Conservation (phyloP, 2,888 invertebrate genomes). For the Chrysina gloriosa region DNA sequence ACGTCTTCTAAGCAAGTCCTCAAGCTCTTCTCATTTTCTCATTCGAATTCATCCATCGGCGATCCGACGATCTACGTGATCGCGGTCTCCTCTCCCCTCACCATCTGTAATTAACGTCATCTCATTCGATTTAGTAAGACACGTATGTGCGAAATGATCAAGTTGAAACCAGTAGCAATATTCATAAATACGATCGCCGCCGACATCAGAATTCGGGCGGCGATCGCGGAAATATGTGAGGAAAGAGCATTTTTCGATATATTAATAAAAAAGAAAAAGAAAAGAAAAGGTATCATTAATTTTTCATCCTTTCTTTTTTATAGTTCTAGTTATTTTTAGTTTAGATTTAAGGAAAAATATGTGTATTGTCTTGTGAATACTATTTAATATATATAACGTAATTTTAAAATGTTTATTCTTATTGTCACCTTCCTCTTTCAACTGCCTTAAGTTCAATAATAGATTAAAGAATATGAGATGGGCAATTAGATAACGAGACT, state of each 20-base stretch:
- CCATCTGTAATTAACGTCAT: slow-evolving; percentile 27
- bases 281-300: slow-evolving; percentile 7
- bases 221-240: slow-evolving; percentile 13
- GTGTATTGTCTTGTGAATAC: slow-evolving; percentile 66
- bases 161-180: slow-evolving; percentile 40
- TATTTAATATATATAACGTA: slow-evolving; percentile 55
- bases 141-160: slow-evolving; percentile 13
- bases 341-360: slow-evolving; percentile 62
- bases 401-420: slow-evolving; percentile 46
- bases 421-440: neutral
- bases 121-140: neutral
- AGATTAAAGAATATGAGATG: neutral
- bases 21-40: slow-evolving; percentile 8
- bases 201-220: slow-evolving; percentile 21
- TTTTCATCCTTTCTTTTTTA: slow-evolving; percentile 51
- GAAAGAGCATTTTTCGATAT: slow-evolving; percentile 16
- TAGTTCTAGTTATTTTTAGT: slow-evolving; percentile 63
- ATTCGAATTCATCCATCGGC: slow-evolving; percentile 1
- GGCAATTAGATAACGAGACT: too few relatives aligned
- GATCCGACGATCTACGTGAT: slow-evolving; percentile 18
- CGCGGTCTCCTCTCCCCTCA: neutral
- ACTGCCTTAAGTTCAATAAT: neutral
- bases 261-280: slow-evolving; percentile 25
- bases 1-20: slow-evolving; percentile 22
- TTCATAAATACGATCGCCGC: slow-evolving; percentile 9